Evolutionary conservation across 2,797 vertebrate genomes (phyloP).

Genomic region (Takifugu ocellatus): DNA sequence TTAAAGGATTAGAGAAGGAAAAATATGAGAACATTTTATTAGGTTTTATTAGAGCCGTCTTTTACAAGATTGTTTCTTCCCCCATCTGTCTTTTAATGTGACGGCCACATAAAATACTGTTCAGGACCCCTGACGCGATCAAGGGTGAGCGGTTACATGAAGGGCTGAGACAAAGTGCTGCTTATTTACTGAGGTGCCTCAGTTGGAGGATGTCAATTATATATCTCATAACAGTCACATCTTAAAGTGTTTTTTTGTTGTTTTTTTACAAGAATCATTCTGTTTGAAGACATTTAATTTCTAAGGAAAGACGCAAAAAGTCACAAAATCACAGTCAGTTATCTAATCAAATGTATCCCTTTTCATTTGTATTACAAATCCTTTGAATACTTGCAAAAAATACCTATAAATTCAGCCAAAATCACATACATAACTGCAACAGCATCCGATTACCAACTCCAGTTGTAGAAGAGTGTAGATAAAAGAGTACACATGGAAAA

Average conservation of each 20-base stretch:
- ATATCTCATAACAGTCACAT: no score
- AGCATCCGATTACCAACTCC: conserved; percentile 45
- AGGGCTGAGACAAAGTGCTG: conserved; percentile 22
- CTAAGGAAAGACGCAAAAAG: conserved; percentile 16
- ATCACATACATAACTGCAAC: conserved; percentile 51
- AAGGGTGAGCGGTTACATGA: conserved; percentile 3
- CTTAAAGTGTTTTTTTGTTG: no score
- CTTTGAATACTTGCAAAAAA: conserved; percentile 27
- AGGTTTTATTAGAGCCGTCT: conserved; percentile 48
- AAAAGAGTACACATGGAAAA: conserved; percentile 27
- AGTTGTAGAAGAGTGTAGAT: conserved; percentile 27
- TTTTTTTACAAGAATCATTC: no score
- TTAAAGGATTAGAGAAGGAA: background rate
- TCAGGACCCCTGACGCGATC: conserved; percentile 6
- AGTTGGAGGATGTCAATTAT: no score
- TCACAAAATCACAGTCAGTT: conserved; percentile 24
- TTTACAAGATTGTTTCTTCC: background rate
- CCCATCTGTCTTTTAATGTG: conserved; percentile 22
- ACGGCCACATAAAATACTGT: background rate
- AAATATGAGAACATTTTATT: conserved; percentile 10
- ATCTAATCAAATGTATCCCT: conserved; percentile 40
- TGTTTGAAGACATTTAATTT: no score
- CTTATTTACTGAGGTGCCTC: conserved; percentile 35
- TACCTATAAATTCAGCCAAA: conserved; percentile 31
- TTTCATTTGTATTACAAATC: conserved; percentile 26